Conservation (phyloP, 2,888 invertebrate genomes). For the Ochropleura leucogaster region DNA sequence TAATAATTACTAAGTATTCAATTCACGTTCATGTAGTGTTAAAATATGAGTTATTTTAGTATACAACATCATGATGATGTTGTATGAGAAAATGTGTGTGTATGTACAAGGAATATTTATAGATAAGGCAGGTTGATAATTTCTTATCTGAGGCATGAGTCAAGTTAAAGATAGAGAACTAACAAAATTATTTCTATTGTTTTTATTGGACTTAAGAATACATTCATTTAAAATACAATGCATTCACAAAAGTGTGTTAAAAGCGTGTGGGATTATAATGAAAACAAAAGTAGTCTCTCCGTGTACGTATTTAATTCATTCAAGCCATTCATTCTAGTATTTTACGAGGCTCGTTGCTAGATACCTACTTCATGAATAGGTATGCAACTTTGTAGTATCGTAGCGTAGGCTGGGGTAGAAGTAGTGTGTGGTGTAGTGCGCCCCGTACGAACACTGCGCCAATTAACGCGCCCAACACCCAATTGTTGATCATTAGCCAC, state of each 20-base stretch:
- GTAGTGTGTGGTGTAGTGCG: conserved; percentile 15
- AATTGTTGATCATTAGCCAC: conserved; percentile 90
- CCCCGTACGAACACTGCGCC: conserved; percentile 60
- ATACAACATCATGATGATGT: background rate
- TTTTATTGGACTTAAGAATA: background rate
- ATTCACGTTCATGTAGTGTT: background rate
- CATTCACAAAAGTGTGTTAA: conserved; percentile 21
- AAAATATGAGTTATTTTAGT: background rate
- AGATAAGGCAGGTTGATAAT: background rate
- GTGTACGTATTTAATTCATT: conserved; percentile 63
- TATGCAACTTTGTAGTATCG: conserved; percentile 46
- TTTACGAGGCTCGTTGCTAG: conserved; percentile 63
- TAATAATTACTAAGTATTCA: background rate
- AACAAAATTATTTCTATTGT: background rate
- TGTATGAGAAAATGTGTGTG: background rate
- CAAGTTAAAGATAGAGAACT: background rate
- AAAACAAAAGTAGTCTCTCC: conserved; percentile 42
- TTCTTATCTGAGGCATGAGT: conserved; percentile 5
- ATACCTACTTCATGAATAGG: conserved; percentile 54
- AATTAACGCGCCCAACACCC: conserved; percentile 82
- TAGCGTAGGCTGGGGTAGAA: conserved; percentile 26
- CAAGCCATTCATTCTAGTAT: conserved; percentile 60
- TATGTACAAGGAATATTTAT: background rate
- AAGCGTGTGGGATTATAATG: conserved; percentile 23
- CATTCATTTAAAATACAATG: conserved; percentile 17